Conservation (phyloP, 2,888 invertebrate species). For the Cataglyphis rosenhaueri region DNA sequence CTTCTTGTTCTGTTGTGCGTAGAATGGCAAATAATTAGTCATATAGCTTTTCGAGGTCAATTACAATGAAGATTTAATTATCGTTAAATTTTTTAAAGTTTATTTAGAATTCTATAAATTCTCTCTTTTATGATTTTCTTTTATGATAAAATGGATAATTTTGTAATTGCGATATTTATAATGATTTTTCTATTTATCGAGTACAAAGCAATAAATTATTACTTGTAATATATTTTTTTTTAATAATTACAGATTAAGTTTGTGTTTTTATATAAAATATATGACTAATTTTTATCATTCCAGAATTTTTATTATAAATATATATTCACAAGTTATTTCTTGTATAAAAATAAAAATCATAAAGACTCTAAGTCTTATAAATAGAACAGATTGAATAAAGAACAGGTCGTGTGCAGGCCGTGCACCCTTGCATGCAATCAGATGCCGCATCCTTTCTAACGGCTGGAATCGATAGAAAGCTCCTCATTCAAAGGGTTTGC, state of each 20-base stretch:
- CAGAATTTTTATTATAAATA: neutral
- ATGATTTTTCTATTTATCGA: neutral
- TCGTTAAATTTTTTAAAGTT: neutral
- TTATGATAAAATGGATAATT: neutral
- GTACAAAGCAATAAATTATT: neutral
- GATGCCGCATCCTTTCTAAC: too few species aligned
- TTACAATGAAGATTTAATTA: neutral
- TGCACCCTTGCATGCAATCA: too few species aligned
- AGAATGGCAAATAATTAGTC: neutral
- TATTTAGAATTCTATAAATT: neutral
- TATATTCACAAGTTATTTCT: neutral
- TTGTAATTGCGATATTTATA: neutral
- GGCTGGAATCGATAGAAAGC: too few species aligned
- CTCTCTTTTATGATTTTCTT: neutral
- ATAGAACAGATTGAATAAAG: too few species aligned
- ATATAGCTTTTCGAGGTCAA: neutral
- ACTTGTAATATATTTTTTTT: neutral
- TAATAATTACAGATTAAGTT: neutral
- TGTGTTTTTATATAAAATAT: neutral
- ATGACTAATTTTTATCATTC: neutral
- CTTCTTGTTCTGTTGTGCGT: conserved; percentile 18
- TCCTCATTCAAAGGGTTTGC: too few species aligned
- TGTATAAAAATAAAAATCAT: too few species aligned
- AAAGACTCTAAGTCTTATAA: too few species aligned
- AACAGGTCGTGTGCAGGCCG: too few species aligned